A percentile compares a stretch with the other conserved stretches of the same genome.
Evolutionary conservation across 2,888 invertebrate genomes (phyloP).

Genomic region (Dasysyrphus albostriatus): DNA sequence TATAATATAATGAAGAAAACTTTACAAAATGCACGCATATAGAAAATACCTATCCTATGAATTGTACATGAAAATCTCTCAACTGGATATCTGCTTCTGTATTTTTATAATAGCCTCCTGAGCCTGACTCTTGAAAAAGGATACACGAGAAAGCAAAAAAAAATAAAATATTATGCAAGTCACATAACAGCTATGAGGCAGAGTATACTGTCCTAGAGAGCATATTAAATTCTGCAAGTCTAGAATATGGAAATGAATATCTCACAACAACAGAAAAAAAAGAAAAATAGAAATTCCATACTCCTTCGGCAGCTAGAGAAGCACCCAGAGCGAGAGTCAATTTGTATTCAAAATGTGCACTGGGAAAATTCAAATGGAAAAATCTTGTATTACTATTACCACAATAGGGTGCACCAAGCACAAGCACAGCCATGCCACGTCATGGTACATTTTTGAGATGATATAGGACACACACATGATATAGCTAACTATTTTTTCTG

Average conservation of each 20-base stretch:
- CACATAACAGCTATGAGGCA: slow-evolving; percentile 66
- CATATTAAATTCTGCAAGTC: slow-evolving; percentile 65
- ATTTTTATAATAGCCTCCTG: background rate
- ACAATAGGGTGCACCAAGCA: slow-evolving; percentile 68
- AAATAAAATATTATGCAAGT: slow-evolving; percentile 71
- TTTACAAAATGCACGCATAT: slow-evolving; percentile 29
- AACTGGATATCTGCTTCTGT: background rate
- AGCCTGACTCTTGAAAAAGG: slow-evolving; percentile 20
- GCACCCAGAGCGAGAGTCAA: slow-evolving; percentile 61
- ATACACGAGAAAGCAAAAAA: slow-evolving; percentile 30
- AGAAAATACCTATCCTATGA: too few relatives aligned
- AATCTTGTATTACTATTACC: slow-evolving; percentile 65
- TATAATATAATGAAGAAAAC: slow-evolving; percentile 72
- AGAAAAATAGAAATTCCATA: background rate
- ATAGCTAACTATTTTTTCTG: slow-evolving; percentile 8
- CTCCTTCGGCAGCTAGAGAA: background rate
- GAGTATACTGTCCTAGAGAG: slow-evolving; percentile 63
- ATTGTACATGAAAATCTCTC: background rate
- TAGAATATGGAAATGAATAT: slow-evolving; percentile 15
- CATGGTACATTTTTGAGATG: slow-evolving; percentile 17
- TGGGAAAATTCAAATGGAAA: slow-evolving; percentile 73
- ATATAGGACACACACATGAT: slow-evolving; percentile 14
- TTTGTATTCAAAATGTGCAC: slow-evolving; percentile 75
- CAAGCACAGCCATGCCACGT: too few relatives aligned
- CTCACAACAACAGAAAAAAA: background rate